Evolutionary conservation across 2,888 invertebrate genomes (phyloP), one percentile per base, ranked within the genome.

Genomic region (Dascillus cervinus): DNA sequence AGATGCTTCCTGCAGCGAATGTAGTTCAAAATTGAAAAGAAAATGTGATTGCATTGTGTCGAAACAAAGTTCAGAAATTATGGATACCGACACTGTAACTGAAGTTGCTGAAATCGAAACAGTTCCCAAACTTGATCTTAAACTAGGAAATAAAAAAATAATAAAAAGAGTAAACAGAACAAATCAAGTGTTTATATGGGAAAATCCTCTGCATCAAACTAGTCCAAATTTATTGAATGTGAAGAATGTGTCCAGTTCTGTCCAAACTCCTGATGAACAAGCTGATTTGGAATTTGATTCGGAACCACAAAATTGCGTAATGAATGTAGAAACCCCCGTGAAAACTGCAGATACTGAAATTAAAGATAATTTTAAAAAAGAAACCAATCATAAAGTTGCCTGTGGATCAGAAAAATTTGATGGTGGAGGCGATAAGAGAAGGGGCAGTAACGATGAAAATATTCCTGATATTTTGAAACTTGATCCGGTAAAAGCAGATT

Each of bases 191-290:
- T 85, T 82, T 53, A 60, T 85, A 12, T 85, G 85, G 85, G 83
- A 84, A 57, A 85, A 85, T 66, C 84, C 85, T 0, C 59, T 84
- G 19, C 81, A 80, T 50, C 67, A 72, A 46, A 70, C 70, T 37
- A 72, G 49, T 56, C 73, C 53, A 43, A 72, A 55, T 34, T 43
- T 49, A 21, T 4, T 17, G 8, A 45, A 34, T 14, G 40, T 39
- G 24, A 62, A 56, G 37, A 53, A 22, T 34, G 73, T 75, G 2
- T 8, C 17, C 8, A n/a, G n/a, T n/a, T n/a, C n/a, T n/a, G n/a
- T n/a, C n/a, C 72, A 74, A 28, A 82, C 82, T 1, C 82, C 82
- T 0, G 81, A 82, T 51, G 82, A 82, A 51, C 81, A 81, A 52
- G 76, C 75, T 1, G 81, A 82, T 28, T 65, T 82, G 5, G 80